Percentiles rank a stretch among this genome's conserved stretches.
These are phyloP conservation scores for Salvelinus sp. DNA, from an alignment of 2,113 vertebrate species.

Conservation along the genomic window DNA sequence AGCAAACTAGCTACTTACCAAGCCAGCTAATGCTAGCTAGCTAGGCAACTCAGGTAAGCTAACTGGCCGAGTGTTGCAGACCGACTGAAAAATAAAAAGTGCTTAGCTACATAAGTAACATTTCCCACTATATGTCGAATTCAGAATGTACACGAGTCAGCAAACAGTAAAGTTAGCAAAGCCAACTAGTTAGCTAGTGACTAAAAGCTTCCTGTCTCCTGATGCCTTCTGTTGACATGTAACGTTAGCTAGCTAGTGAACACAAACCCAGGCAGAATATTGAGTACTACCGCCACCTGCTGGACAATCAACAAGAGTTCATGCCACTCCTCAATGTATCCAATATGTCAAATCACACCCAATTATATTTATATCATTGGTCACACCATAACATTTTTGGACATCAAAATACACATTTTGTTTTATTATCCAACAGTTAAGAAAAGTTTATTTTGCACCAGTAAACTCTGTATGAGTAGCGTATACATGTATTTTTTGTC, in stretches of 20 bases:
- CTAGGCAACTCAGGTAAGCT: background rate
- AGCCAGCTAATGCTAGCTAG: conserved; percentile 1
- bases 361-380: no score
- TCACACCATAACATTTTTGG: background rate
- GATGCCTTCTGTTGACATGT: background rate
- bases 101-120: background rate
- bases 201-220: background rate
- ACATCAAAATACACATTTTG: no score
- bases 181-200: background rate
- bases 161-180: background rate
- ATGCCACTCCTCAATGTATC: no score
- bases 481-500: background rate
- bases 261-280: background rate
- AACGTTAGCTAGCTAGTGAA: background rate
- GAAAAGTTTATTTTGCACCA: no score
- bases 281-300: background rate
- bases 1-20: background rate
- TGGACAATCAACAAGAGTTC: background rate
- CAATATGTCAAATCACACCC: no score
- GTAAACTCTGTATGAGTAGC: no score
- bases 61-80: background rate
- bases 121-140: background rate
- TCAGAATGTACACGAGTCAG: background rate
- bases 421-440: no score
- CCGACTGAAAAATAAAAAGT: background rate